Conservation (phyloP, 2,797 vertebrate species). For the Lerista edwardsae region DNA sequence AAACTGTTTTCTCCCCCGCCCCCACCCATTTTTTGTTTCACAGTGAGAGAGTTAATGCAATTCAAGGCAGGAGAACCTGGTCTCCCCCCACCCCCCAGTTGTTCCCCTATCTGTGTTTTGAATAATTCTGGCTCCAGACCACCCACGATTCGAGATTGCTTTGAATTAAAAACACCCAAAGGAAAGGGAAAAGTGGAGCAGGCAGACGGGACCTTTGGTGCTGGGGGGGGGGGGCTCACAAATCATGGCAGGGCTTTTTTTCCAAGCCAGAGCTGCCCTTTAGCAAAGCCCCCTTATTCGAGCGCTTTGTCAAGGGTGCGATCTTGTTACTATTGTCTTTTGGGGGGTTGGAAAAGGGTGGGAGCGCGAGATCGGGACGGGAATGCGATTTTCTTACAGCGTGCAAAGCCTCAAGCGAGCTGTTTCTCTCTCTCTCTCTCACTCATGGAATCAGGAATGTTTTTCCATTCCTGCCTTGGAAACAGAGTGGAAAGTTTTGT, state of each 20-base stretch:
- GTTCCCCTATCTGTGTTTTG: background rate
- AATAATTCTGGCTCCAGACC: background rate
- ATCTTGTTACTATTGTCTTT: background rate
- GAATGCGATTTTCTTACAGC: background rate
- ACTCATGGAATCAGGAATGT: background rate
- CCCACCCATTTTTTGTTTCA: no score
- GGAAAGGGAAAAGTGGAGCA: no score
- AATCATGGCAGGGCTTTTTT: accelerated
- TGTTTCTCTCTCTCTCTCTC: background rate
- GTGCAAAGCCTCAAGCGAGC: background rate
- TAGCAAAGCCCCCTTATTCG: background rate
- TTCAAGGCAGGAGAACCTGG: no score
- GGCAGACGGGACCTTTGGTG: accelerated
- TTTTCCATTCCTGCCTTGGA: background rate
- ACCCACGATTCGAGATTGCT: background rate
- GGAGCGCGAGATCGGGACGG: background rate
- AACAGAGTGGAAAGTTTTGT: background rate
- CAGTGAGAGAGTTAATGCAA: no score
- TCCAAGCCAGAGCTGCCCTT: background rate
- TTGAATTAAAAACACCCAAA: background rate
- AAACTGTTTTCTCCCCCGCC: no score
- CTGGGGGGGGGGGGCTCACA: background rate
- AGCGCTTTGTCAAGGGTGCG: background rate
- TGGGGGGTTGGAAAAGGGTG: background rate
- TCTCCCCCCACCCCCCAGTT: no score